Evolutionary conservation across 2,113 vertebrate genomes (phyloP).

Genomic region (Pomatostomus ruficeps): DNA sequence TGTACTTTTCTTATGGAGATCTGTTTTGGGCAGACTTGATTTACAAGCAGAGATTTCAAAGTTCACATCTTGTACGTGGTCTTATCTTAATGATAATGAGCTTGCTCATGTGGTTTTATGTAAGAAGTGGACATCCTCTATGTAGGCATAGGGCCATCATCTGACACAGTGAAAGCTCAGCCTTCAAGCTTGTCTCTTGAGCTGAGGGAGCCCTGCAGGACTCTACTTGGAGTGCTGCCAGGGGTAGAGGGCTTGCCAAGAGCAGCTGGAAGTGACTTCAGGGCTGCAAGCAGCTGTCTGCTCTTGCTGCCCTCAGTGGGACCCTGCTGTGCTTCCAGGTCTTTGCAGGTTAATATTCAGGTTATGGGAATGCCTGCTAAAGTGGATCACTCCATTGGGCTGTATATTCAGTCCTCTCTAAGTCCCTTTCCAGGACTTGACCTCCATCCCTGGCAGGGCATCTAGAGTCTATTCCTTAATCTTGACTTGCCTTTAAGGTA

Average conservation of each 20-base stretch:
- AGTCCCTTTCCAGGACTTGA: not conserved
- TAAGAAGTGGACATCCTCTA: constrained; percentile 3
- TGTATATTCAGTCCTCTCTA: not conserved
- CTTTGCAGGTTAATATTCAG: not conserved
- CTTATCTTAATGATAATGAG: constrained; percentile 27
- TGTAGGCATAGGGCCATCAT: not conserved
- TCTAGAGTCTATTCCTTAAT: not conserved
- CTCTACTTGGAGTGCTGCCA: not conserved
- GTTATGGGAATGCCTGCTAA: not conserved
- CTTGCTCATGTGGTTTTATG: not conserved
- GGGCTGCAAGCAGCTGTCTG: not conserved
- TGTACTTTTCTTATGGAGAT: not conserved
- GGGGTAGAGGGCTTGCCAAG: not conserved
- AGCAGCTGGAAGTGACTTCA: not conserved
- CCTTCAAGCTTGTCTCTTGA: not conserved
- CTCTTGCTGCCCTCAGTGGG: not conserved
- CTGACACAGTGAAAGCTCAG: not conserved
- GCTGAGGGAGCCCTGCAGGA: not conserved
- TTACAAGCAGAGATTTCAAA: constrained; percentile 8
- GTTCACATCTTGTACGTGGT: not conserved
- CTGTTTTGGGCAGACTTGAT: not conserved
- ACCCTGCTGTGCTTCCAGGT: not conserved
- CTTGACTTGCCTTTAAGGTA: not conserved
- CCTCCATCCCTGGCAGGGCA: not conserved
- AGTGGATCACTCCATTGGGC: fast-evolving